Base-by-base conservation (phyloP, 2,797 vertebrate genomes). In the Bucorvus abyssinicus region DNA sequence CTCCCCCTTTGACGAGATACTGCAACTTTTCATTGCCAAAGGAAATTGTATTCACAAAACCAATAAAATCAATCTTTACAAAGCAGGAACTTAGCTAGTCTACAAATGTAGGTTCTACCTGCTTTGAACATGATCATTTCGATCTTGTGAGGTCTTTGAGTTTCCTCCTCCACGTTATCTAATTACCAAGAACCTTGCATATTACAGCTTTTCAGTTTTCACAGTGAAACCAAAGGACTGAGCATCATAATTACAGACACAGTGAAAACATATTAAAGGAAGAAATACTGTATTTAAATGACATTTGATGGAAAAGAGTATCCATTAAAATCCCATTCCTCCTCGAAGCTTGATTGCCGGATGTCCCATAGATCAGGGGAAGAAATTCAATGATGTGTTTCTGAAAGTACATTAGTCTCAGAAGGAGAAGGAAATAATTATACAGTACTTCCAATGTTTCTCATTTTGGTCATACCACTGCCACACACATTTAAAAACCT, bases 181-280 rank as follows among this genome's bases (percentile, higher is more conserved):
- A 79, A 78, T 36, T 52, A 53, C 56, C 29, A 85, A 52, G 27
- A 73, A 63, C 59, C 26, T 55, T 67, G 38, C 40, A 22, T 65
- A 44, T 60, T 55, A 59, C 8, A 91, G 59, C 24, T 65, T 77
- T 92, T 74, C 44, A 40, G 22, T 52, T 74, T 59, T 77, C 42
- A 44, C 24, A 84, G 47, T 80, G 80, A 96, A 96, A 75, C 64
- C 44, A 88, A 90, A 95, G 63, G 36, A 90, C 59, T 71, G 59
- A 93, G 94, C 34, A 70, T 61, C 61, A 83, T 75, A 93, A 65
- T 92, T 93, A 85, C 17, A 84, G 83, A 63, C 10, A 74, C 44
- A 71, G 36, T 44, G 68, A 78, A n/a, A 83, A 59, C 19, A 32
- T 60, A 78, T 38, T 49, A 82, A 56, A 86, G 61, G 64, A 64